Evolutionary conservation across 2,797 vertebrate genomes (phyloP).

Genomic region (Podargus strigoides): DNA sequence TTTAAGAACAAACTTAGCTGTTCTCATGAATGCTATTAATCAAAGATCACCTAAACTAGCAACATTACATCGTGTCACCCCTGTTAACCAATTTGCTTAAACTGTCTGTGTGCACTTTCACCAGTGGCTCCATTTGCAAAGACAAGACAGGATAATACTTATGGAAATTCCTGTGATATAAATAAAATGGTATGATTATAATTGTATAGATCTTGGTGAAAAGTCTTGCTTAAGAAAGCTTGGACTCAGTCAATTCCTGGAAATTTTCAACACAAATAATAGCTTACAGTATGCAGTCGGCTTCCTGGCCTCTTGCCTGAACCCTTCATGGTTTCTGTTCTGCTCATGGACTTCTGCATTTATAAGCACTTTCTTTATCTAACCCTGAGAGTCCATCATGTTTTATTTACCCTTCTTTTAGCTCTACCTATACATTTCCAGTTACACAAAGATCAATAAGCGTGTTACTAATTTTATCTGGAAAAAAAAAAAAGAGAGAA

Average conservation of each 20-base stretch:
- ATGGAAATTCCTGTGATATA: background rate
- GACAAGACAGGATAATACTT: background rate
- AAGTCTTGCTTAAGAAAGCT: background rate
- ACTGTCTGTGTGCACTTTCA: background rate
- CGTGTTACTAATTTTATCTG: background rate
- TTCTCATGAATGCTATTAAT: background rate
- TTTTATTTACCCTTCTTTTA: conserved; percentile 57
- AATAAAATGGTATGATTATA: background rate
- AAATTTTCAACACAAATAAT: background rate
- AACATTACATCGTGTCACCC: background rate
- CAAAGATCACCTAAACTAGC: background rate
- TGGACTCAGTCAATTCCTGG: background rate
- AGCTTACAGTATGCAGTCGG: background rate
- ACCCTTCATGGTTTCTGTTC: background rate
- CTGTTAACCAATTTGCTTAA: background rate
- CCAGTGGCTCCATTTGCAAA: background rate
- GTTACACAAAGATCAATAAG: background rate
- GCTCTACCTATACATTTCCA: background rate
- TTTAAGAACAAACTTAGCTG: background rate
- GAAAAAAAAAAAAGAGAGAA: background rate
- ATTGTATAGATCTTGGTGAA: background rate
- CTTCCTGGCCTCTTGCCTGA: conserved; percentile 35
- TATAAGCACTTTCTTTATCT: conserved; percentile 37
- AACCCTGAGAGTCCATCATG: conserved; percentile 16
- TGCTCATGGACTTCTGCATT: conserved; percentile 22